A percentile compares a stretch with the other conserved stretches of the same genome.
Conservation (phyloP, 2,797 vertebrate genomes). For the Lithobates pipiens region DNA sequence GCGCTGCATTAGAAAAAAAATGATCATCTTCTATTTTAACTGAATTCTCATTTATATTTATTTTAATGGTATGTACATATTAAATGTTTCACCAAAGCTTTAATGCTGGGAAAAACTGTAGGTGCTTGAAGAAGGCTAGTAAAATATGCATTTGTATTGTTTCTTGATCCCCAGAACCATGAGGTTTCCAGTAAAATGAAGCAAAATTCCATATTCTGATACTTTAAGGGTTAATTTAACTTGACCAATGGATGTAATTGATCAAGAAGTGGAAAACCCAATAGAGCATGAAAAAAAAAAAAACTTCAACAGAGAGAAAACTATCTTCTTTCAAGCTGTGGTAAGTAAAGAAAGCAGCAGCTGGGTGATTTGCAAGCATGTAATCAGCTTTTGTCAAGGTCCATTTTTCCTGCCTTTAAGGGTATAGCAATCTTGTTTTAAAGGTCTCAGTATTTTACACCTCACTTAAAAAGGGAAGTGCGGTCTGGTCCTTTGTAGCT, state of each 20-base stretch:
- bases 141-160: neutral
- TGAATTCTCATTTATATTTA: no score
- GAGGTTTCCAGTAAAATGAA: neutral
- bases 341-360: constrained; percentile 88
- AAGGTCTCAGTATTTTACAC: constrained; percentile 77
- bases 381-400: constrained; percentile 91
- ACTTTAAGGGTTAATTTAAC: constrained; percentile 42
- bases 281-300: constrained; percentile 66
- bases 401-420: constrained; percentile 77
- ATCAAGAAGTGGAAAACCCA: constrained; percentile 49
- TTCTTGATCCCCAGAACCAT: neutral
- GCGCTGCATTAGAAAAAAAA: no score
- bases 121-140: no score
- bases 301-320: constrained; percentile 76
- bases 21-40: no score
- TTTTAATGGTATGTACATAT: no score
- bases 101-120: no score
- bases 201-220: no score
- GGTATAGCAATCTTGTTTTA: constrained; percentile 63
- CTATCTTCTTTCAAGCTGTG: constrained; percentile 78
- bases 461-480: constrained; percentile 79
- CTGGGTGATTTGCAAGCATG: constrained; percentile 94
- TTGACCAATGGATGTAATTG: constrained; percentile 57
- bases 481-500: constrained; percentile 77
- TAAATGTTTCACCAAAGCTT: no score